Evolutionary conservation across 2,888 invertebrate species (phyloP).

Genomic region (Aelia acuminata): DNA sequence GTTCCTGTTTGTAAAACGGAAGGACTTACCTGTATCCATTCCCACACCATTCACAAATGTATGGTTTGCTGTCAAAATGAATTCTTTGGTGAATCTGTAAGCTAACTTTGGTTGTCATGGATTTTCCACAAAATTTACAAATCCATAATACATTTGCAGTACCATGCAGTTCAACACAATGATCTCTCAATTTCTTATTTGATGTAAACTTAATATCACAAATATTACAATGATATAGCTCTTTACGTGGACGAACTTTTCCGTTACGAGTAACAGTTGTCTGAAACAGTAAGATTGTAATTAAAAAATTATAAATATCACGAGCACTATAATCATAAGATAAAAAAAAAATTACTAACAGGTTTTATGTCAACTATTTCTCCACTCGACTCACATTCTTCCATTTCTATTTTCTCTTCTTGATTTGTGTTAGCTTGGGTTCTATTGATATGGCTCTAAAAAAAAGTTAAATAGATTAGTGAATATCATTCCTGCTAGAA

Average conservation of each 20-base stretch:
- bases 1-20: too few species aligned
- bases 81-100: slow-evolving; percentile 66
- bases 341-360: slow-evolving; percentile 11
- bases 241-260: slow-evolving; percentile 49
- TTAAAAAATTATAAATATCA: background rate
- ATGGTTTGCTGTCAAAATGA: slow-evolving; percentile 66
- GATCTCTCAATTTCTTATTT: slow-evolving; percentile 53
- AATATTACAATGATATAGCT: slow-evolving; percentile 56
- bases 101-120: slow-evolving; percentile 65
- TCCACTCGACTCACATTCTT: slow-evolving; percentile 32
- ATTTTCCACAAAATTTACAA: slow-evolving; percentile 66
- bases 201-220: slow-evolving; percentile 57
- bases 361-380: slow-evolving; percentile 46
- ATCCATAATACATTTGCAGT: slow-evolving; percentile 63
- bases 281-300: slow-evolving; percentile 11
- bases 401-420: slow-evolving; percentile 55
- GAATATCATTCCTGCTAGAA: too few species aligned
- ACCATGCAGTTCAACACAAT: slow-evolving; percentile 55
- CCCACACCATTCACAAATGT: slow-evolving; percentile 66
- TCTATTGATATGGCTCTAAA: slow-evolving; percentile 33
- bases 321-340: background rate
- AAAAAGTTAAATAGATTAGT: too few species aligned
- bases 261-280: slow-evolving; percentile 39
- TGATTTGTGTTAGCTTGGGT: slow-evolving; percentile 13
- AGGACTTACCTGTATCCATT: slow-evolving; percentile 64